These are phyloP conservation scores for Heliconius ethilla DNA, from an alignment of 2,888 invertebrate genomes.

Conservation along the genomic window DNA sequence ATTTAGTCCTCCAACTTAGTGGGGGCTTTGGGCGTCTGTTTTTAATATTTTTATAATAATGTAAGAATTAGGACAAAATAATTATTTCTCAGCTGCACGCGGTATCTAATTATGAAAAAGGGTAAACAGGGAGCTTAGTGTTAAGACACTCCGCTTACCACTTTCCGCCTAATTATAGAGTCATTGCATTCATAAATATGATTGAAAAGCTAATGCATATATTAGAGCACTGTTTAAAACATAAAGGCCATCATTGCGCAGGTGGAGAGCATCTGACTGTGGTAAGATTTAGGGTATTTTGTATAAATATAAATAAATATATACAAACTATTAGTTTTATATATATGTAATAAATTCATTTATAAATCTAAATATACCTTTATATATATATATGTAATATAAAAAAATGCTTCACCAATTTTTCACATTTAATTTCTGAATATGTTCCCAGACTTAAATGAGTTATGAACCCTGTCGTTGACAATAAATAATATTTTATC, in stretches of 20 bases:
- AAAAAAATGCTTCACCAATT: slow-evolving; percentile 3
- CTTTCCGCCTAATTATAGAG: no score
- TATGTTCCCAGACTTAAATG: slow-evolving; percentile 49
- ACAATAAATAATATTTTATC: slow-evolving; percentile 57
- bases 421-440: slow-evolving; percentile 15
- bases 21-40: neutral
- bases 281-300: no score
- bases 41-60: slow-evolving; percentile 5
- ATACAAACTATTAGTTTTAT: neutral
- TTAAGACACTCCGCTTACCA: no score
- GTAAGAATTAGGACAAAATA: neutral
- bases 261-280: no score
- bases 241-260: no score
- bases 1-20: slow-evolving; percentile 56
- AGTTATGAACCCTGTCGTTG: slow-evolving; percentile 63
- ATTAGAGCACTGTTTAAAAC: no score
- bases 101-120: no score
- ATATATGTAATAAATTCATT: neutral
- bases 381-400: neutral
- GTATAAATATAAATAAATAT: no score
- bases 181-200: no score
- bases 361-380: no score
- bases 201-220: no score
- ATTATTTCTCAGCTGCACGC: neutral
- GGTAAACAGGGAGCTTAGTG: no score